phyloP scores from a whole-genome alignment of 2,113 vertebrate genomes.

The Daphoenositta chrysoptera region DNA sequence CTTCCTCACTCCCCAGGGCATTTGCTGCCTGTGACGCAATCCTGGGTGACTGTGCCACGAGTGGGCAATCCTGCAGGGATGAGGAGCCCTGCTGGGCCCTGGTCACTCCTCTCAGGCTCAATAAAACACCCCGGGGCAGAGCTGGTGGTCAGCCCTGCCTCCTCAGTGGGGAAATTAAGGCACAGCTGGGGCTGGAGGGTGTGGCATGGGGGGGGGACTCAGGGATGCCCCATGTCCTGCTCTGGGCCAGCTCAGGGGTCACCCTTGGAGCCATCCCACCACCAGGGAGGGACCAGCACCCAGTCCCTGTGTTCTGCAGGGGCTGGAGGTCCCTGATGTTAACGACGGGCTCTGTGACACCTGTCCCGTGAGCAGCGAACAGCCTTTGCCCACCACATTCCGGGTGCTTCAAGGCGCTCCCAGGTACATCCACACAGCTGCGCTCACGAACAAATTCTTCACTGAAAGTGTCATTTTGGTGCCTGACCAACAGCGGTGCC shows the following conservation, averaged over 20 bases:
- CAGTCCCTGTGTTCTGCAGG: not conserved
- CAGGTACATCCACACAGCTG: fast-evolving
- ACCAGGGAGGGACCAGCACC: not conserved
- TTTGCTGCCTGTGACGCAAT: not conserved
- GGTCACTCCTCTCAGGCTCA: not conserved
- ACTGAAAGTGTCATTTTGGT: not conserved
- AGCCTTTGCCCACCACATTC: not conserved
- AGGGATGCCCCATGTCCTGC: not conserved
- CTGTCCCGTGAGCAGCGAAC: fast-evolving
- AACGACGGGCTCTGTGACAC: not conserved
- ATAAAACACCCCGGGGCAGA: fast-evolving
- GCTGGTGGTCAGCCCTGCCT: not conserved
- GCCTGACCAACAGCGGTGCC: fast-evolving
- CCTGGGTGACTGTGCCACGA: not conserved
- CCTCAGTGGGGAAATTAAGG: fast-evolving
- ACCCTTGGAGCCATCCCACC: not conserved
- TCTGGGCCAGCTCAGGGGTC: not conserved
- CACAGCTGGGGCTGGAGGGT: not conserved
- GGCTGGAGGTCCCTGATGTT: not conserved
- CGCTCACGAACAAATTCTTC: not conserved
- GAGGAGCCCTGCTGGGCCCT: not conserved
- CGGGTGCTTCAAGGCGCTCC: not conserved
- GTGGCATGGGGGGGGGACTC: fast-evolving
- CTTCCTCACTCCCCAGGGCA: not conserved
- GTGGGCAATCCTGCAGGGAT: not conserved